Conservation (phyloP, 2,113 vertebrate species). For the Numenius arquata region DNA sequence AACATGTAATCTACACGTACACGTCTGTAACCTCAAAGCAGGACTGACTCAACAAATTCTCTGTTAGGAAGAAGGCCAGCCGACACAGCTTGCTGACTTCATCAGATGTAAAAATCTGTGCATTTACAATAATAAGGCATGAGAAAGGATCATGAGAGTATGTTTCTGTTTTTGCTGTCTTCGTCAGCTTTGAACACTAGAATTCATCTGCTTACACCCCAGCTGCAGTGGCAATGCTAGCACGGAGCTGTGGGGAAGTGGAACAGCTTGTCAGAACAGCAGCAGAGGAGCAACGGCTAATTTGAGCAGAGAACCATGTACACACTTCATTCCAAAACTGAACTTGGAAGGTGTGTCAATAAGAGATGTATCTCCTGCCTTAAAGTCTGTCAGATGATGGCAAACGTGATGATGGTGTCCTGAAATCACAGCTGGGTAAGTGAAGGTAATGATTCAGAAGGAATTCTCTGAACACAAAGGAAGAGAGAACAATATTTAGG, state of each 20-base stretch:
- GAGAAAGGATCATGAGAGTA: not conserved
- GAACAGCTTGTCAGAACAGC: not conserved
- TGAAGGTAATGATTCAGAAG: not conserved
- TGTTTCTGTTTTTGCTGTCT: not conserved
- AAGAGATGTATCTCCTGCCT: not conserved
- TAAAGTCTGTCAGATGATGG: not conserved
- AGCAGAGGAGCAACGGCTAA: not conserved
- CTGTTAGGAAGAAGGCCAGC: not conserved
- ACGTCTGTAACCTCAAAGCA: not conserved
- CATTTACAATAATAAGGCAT: not conserved
- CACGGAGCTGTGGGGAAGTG: not conserved
- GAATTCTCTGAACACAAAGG: not conserved
- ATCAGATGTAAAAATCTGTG: not conserved
- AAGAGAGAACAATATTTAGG: not conserved
- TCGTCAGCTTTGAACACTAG: not conserved
- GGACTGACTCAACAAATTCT: not conserved
- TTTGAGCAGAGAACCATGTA: not conserved
- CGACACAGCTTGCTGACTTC: not conserved
- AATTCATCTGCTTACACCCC: not conserved
- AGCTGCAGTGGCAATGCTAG: not conserved
- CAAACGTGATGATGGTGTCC: not conserved
- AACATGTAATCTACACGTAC: not conserved
- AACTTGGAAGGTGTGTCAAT: not conserved
- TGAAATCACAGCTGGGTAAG: constrained; percentile 4
- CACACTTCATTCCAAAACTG: not conserved